Evolutionary conservation across 1,140 invertebrate genomes (phyloP).

Genomic region (Drosophila takahashii): DNA sequence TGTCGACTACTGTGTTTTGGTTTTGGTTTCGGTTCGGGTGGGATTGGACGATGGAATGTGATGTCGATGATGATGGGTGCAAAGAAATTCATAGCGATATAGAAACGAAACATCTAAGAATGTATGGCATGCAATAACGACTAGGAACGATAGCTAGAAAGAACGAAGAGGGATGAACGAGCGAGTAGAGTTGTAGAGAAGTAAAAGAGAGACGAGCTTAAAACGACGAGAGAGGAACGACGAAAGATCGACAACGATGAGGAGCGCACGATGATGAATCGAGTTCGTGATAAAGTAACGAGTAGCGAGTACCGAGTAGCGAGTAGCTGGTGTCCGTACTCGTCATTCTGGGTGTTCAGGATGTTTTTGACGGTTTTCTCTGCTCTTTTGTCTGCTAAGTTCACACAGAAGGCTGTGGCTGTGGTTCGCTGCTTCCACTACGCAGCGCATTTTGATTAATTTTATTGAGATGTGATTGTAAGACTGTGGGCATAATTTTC

Average conservation of each 20-base stretch:
- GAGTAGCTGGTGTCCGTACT: slow-evolving; percentile 12
- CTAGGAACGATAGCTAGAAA: slow-evolving; percentile 59
- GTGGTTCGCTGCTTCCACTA: slow-evolving; percentile 53
- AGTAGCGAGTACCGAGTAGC: slow-evolving; percentile 30
- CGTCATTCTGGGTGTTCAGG: slow-evolving; percentile 22
- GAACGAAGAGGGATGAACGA: slow-evolving; percentile 51
- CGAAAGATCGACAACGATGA: slow-evolving; percentile 48
- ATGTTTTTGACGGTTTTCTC: slow-evolving; percentile 38
- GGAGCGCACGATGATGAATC: slow-evolving; percentile 48
- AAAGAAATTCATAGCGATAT: slow-evolving; percentile 43
- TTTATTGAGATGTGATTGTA: slow-evolving; percentile 66
- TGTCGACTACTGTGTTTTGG: slow-evolving; percentile 53
- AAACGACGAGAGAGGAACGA: slow-evolving; percentile 48
- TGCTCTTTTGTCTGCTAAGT: slow-evolving; percentile 37
- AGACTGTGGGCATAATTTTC: slow-evolving; percentile 60
- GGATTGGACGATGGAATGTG: slow-evolving; percentile 37
- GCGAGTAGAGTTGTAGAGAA: slow-evolving; percentile 44
- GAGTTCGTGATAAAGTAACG: slow-evolving; percentile 45
- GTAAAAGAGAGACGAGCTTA: slow-evolving; percentile 49
- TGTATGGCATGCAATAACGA: slow-evolving; percentile 57
- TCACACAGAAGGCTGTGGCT: slow-evolving; percentile 36
- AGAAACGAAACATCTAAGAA: slow-evolving; percentile 10
- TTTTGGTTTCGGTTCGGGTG: slow-evolving; percentile 38
- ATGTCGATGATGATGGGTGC: slow-evolving; percentile 39
- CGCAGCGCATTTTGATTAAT: slow-evolving; percentile 67